Evolutionary conservation across 2,113 vertebrate genomes (phyloP).

Genomic region (Osmerus mordax): DNA sequence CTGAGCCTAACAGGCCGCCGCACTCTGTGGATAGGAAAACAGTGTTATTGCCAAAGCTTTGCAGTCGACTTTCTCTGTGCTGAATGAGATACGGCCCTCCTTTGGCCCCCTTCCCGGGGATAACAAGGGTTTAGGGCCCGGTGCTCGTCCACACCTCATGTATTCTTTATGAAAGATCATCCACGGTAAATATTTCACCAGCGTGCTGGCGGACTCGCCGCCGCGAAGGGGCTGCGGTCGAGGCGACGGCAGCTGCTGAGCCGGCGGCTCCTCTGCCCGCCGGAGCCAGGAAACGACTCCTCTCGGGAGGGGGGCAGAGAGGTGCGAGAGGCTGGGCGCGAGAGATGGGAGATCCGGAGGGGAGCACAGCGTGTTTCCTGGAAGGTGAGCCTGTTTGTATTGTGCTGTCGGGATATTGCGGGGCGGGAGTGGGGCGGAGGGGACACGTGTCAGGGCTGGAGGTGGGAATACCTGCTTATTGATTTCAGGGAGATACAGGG

Average conservation of each 20-base stretch:
- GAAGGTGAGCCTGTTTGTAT: constrained; percentile 26
- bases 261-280: constrained; percentile 28
- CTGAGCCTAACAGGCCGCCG: constrained; percentile 24
- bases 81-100: constrained; percentile 37
- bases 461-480: constrained; percentile 48
- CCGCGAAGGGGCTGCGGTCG: background rate
- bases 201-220: constrained; percentile 20
- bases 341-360: constrained; percentile 36
- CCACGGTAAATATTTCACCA: constrained; percentile 45
- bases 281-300: constrained; percentile 46
- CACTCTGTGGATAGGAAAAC: constrained; percentile 8
- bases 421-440: constrained; percentile 4
- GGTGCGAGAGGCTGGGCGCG: constrained; percentile 34
- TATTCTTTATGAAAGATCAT: constrained; percentile 29
- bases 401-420: constrained; percentile 26
- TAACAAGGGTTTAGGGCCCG: constrained; percentile 18
- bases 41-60: constrained; percentile 28
- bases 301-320: constrained; percentile 24
- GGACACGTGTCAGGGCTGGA: constrained; percentile 53
- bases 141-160: constrained; percentile 8
- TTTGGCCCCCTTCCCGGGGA: constrained; percentile 32
- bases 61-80: constrained; percentile 30
- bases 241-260: constrained; percentile 39
- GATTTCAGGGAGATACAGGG: constrained; percentile 43
- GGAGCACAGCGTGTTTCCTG: constrained; percentile 27